Evolutionary conservation across 1,140 invertebrate species (phyloP), one percentile per base, ranked within the genome.

Genomic region (Antheraea mylitta): DNA sequence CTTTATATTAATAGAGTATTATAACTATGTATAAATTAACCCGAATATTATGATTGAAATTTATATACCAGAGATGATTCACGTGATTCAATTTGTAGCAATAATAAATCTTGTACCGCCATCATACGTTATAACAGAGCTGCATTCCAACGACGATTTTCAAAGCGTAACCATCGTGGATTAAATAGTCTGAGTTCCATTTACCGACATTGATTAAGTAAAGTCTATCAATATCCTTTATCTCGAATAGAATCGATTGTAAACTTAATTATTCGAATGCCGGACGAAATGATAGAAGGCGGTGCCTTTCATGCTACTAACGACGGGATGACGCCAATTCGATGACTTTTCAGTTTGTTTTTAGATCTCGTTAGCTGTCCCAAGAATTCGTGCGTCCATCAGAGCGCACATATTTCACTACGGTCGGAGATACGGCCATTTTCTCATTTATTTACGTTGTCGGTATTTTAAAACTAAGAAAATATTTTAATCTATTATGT

Each of bases 341-440:
- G 75, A 85, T 82, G 75, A 78, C 69, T 73, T 76, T 71, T 79
- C 75, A 78, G 79, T 88, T 82, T 80, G 79, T 87, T 89, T 89
- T 86, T 86, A 86, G 83, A 87, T 79, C 78, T 83, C 82, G 79
- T 86, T 86, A 83, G 79, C 73, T 73, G 69, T 70, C 70, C 61
- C 64, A 76, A 76, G 86, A 86, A 86, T 88, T 68, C 77, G 77
- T 81, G 74, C 88, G 85, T 88, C 82, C 82, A 82, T 89, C 83
- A 86, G 73, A 36, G 42, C 70, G 64, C 72, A 79, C 81, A 87
- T 86, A 86, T 84, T 83, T 87, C 74, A 82, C 79, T 76, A 79
- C 73, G 73, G 45, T 75, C 30, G 76, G 79, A 79, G 79, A 82
- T 86, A 82, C 82, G 82, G 85, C 11, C 76, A 87, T 86, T 85